phyloP scores from a whole-genome alignment of 2,113 vertebrate species.

The Archilochus colubris region DNA sequence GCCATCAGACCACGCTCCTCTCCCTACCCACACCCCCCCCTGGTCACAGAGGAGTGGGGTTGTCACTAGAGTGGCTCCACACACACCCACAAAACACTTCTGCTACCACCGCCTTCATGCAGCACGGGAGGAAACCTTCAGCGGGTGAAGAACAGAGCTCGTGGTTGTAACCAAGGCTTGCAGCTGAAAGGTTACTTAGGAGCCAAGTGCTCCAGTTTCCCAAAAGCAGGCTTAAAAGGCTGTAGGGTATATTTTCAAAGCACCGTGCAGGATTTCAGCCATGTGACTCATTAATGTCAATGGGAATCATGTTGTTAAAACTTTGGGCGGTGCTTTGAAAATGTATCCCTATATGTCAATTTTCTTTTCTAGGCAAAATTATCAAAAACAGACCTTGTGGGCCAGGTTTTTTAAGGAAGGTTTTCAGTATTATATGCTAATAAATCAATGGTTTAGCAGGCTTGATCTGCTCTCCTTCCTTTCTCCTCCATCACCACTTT shows the following conservation, averaged over 20 bases:
- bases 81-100: background rate
- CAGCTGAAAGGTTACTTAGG: background rate
- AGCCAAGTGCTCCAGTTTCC: constrained; percentile 44
- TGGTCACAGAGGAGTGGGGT: background rate
- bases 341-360: background rate
- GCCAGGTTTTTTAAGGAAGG: background rate
- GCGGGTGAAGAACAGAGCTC: accelerated
- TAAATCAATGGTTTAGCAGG: constrained; percentile 25
- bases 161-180: background rate
- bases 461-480: constrained; percentile 9
- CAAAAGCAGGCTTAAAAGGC: constrained; percentile 32
- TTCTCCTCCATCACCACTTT: constrained; percentile 7
- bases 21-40: background rate
- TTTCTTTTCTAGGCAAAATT: constrained; percentile 42
- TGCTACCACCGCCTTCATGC: background rate
- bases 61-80: background rate
- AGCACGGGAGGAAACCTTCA: background rate
- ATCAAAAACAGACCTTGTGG: constrained; percentile 60
- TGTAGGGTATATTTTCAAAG: constrained; percentile 55
- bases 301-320: constrained; percentile 34
- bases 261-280: constrained; percentile 19
- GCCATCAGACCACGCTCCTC: background rate
- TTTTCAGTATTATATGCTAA: constrained; percentile 33
- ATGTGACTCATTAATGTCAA: constrained; percentile 47
- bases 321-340: constrained; percentile 54